These are phyloP conservation scores for Leptobrachium ailaonicum DNA, from an alignment of 2,113 vertebrate species.

Conservation along the genomic window DNA sequence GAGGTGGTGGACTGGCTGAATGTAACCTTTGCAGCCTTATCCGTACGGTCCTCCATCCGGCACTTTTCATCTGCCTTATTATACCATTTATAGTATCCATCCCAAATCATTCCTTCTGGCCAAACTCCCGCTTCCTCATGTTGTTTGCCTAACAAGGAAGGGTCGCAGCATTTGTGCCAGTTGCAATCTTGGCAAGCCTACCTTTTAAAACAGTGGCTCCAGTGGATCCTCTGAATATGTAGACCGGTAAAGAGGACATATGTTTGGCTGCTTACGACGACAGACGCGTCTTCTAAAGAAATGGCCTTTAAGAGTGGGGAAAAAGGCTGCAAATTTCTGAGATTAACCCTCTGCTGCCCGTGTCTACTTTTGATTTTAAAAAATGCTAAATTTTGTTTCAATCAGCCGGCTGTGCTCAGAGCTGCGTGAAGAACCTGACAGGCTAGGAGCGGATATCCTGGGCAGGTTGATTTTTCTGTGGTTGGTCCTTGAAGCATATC, in stretches of 20 bases:
- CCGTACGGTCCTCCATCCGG: too few relatives aligned
- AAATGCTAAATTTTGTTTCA: not conserved
- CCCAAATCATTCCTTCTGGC: too few relatives aligned
- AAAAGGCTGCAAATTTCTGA: not conserved
- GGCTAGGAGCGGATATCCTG: not conserved
- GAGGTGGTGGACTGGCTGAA: too few relatives aligned
- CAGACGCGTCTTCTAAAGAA: not conserved
- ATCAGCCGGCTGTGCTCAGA: not conserved
- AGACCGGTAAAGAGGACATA: not conserved
- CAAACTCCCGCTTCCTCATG: too few relatives aligned
- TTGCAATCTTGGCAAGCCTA: too few relatives aligned
- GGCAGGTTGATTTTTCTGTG: constrained; percentile 4
- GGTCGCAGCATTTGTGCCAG: too few relatives aligned
- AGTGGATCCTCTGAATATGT: not conserved
- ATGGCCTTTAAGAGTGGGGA: not conserved
- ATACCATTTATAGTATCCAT: too few relatives aligned
- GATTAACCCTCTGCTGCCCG: not conserved
- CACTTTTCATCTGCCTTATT: too few relatives aligned
- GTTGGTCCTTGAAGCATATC: constrained; percentile 15
- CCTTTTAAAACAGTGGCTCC: too few relatives aligned
- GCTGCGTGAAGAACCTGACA: constrained; percentile 22
- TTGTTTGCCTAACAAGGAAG: too few relatives aligned
- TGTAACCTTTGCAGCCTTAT: too few relatives aligned
- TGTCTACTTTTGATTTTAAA: too few relatives aligned
- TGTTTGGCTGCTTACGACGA: not conserved